These are phyloP conservation scores for Agapetus fuscipes DNA, from an alignment of 2,888 invertebrate species.

Conservation along the genomic window DNA sequence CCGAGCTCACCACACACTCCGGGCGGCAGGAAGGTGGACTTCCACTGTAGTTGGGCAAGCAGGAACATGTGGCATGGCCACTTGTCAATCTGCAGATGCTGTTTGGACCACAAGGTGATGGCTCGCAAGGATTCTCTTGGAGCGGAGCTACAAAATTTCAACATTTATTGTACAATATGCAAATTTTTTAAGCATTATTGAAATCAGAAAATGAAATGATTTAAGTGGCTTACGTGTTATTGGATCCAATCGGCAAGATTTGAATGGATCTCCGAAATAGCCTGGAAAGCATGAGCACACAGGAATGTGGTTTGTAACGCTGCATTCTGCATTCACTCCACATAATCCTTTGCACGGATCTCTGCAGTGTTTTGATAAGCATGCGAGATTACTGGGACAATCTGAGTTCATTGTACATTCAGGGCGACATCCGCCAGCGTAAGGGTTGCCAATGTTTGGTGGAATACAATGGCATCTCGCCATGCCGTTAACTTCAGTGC, in stretches of 20 bases:
- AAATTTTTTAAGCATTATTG: background rate
- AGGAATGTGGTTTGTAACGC: conserved; percentile 73
- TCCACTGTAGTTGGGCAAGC: conserved; percentile 58
- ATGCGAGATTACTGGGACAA: conserved; percentile 66
- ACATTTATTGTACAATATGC: background rate
- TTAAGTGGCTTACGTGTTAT: conserved; percentile 43
- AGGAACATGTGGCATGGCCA: conserved; percentile 64
- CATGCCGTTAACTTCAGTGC: conserved; percentile 56
- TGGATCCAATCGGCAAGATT: conserved; percentile 56
- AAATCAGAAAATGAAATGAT: background rate
- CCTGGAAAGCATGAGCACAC: conserved; percentile 70
- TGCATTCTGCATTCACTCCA: conserved; percentile 73
- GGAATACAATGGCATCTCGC: conserved; percentile 79
- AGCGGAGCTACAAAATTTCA: conserved; percentile 24
- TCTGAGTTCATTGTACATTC: conserved; percentile 78
- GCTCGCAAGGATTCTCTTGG: conserved; percentile 55
- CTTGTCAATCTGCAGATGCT: conserved; percentile 62
- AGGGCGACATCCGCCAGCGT: conserved; percentile 73
- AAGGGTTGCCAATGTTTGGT: conserved; percentile 81
- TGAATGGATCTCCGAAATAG: conserved; percentile 75
- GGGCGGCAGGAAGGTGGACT: conserved; percentile 67
- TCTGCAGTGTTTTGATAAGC: conserved; percentile 74
- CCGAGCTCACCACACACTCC: conserved; percentile 67
- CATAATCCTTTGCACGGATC: conserved; percentile 81
- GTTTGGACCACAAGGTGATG: conserved; percentile 68